phyloP scores from a whole-genome alignment of 1,140 invertebrate genomes.

The Drosophila prosaltans region DNA sequence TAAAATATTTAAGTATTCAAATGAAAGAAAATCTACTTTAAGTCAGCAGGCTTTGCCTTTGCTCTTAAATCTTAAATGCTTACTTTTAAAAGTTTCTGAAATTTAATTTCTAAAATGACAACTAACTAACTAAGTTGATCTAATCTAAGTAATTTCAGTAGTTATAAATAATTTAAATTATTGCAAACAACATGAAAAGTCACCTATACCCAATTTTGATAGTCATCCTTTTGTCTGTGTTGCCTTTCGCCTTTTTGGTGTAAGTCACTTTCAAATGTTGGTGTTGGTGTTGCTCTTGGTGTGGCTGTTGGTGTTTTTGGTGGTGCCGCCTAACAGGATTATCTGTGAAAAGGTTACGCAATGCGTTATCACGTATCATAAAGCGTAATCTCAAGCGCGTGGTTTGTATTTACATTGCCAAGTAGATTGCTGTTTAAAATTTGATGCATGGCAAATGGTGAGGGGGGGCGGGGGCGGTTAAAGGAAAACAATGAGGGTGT shows the following conservation, averaged over 20 bases:
- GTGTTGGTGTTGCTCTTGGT: slow-evolving; percentile 3
- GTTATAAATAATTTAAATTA: background rate
- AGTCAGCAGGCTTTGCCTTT: too few relatives aligned
- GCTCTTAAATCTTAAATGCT: too few relatives aligned
- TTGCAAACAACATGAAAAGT: slow-evolving; percentile 49
- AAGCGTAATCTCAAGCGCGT: slow-evolving; percentile 77
- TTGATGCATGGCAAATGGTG: slow-evolving; percentile 59
- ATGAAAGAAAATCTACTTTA: too few relatives aligned
- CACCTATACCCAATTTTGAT: slow-evolving; percentile 35
- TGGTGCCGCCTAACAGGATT: slow-evolving; percentile 66
- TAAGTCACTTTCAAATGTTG: slow-evolving; percentile 57
- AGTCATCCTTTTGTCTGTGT: slow-evolving; percentile 17
- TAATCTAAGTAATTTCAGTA: background rate
- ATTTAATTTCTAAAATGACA: background rate
- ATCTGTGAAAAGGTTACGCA: slow-evolving; percentile 78
- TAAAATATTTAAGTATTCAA: too few relatives aligned
- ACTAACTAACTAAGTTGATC: background rate
- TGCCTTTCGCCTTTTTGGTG: slow-evolving; percentile 28
- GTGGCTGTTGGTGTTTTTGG: background rate
- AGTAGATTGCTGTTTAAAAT: slow-evolving; percentile 77
- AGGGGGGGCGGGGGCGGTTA: background rate
- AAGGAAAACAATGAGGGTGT: background rate
- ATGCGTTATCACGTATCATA: slow-evolving; percentile 81
- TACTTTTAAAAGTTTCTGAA: background rate
- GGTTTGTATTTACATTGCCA: slow-evolving; percentile 69